Evolutionary conservation across 2,888 invertebrate genomes (phyloP), one percentile per base, ranked within the genome.

Genomic region (Glyphotaelius pellucidus): DNA sequence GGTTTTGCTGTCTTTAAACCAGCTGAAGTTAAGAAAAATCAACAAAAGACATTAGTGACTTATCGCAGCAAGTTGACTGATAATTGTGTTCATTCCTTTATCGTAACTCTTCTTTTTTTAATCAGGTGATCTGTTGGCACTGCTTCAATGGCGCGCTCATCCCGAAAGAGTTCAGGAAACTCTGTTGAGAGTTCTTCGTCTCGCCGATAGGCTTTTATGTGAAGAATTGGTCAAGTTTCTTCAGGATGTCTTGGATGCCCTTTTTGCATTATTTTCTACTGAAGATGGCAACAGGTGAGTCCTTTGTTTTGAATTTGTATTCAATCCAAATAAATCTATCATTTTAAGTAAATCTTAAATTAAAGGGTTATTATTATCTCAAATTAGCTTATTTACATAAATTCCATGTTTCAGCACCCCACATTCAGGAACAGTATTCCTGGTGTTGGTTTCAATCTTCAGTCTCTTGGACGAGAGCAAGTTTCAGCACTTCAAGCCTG

Each of bases 171-270:
- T 99, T 90, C 98, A 98, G 94, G 98, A 98, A 93, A 98, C 98
- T 0, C 95, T 99, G 25, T 97, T 98, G 0, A 97, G 98, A 89
- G 98, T 99, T 2, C 95, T 98, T 93, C 96, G 98, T 11, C 96
- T 99, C n/a, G 98, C 98, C 11, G 97, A 98, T 94, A 97, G 98
- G 0, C 95, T 99, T 88, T 98, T 98, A 92, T 97, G 98, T 94
- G 99, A 99, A 95, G 99, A 99, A 95, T 96, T 99, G 81, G 98
- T 99, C 25, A 99, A 99, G 96, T 99, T 99, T 95, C 96, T 99
- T 2, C 98, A 99, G 95, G 99, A 99, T 94, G 99, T 99, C 2
- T 95, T 99, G 19, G 99, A 99, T 94, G 98, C 99, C 0, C 95
- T 99, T 2, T 99, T 99, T 95, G 98, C 98, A 31, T 97, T 99